Conservation (phyloP, 2,797 vertebrate genomes). For the Dendrocincla tyrannina region DNA sequence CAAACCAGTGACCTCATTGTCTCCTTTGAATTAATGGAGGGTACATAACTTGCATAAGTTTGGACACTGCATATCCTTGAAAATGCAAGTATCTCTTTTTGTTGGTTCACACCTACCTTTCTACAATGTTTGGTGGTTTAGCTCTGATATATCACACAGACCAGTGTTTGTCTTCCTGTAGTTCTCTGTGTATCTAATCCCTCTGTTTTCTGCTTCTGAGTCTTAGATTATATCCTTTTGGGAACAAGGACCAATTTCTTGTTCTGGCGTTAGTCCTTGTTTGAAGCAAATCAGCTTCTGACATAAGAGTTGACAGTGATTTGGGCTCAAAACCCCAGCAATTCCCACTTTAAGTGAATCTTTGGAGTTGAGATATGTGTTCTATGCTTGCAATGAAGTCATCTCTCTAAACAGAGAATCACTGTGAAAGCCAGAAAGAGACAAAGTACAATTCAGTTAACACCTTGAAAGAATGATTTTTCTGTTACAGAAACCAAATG, state of each 20-base stretch:
- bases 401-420: neutral
- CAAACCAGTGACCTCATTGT: neutral
- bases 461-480: neutral
- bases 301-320: neutral
- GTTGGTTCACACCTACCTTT: neutral
- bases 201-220: neutral
- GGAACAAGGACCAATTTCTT: neutral
- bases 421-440: neutral
- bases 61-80: neutral
- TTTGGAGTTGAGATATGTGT: neutral
- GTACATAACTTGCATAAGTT: neutral
- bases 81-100: neutral
- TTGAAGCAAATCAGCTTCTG: neutral
- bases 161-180: neutral
- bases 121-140: neutral
- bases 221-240: neutral
- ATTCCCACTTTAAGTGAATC: neutral
- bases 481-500: neutral
- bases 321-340: neutral
- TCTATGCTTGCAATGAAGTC: neutral
- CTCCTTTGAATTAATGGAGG: neutral
- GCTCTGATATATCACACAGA: neutral
- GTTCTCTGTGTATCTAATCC: neutral
- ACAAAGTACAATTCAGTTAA: neutral
- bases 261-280: neutral